Base-by-base conservation (phyloP, 2,797 vertebrate species). In the Prionace glauca region DNA sequence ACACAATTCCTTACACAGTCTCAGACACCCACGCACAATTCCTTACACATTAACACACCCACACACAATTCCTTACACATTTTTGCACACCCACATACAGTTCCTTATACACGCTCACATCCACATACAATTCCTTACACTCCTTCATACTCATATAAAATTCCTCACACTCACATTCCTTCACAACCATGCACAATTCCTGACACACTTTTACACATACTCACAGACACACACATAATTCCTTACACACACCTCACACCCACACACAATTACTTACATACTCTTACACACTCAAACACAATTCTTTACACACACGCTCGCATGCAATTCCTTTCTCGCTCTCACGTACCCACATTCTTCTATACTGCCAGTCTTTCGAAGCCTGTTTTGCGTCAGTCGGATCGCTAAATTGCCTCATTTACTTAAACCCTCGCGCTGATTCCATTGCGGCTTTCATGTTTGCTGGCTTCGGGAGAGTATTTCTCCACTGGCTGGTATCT, bases 271-370 rank as follows among this genome's bases (percentile, higher is more conserved):
- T 79, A 79, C 74, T 22, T 71, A 11, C 72, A 32, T 32, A 81
- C 77, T 9, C 77, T 79, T n/a, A 20, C n/a, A 36, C 11, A 36
- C 12, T 36, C 77, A 11, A 10, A 36, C 2, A 77, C 7, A 32
- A 2, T 5, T 1, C n/a, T 16, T 16, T 3, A 12, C 74, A 36
- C n/a, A 7, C 29, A 32, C 16, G 1, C 36, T 0, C 2, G 4
- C 45, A 87, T 45, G 1, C 14, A 67, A 50, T 50, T 50, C 3
- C 45, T 50, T 50, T 3, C 65, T 29, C 26, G 14, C 81, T 20
- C 36, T 0, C 32, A 9, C 18, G 3, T 50, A 50, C 45, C 45
- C 45, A 16, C 84, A 56, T 18, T 24, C 14, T 32, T 18, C n/a
- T 0, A 65, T 2, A 5, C 32, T 36, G 7, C 9, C 10, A 32